Conservation (phyloP, 1,140 invertebrate species). For the Branchinecta lynchi region DNA sequence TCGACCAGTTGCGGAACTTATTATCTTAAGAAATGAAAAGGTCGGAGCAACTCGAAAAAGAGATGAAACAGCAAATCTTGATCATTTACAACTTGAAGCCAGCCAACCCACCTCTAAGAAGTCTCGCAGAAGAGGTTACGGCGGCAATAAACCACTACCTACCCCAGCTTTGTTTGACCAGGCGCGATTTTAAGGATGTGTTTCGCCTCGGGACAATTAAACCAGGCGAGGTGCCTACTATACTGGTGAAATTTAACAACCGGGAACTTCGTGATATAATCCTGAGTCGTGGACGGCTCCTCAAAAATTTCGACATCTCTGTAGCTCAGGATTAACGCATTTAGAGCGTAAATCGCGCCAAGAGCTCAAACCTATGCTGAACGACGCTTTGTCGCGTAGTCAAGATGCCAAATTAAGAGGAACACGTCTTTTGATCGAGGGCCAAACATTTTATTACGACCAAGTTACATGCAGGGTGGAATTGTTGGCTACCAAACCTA, state of each 20-base stretch:
- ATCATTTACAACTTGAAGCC: no score
- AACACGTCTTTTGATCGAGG: no score
- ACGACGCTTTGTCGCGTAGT: neutral
- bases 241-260: neutral
- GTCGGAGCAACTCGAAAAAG: no score
- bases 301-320: no score
- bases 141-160: no score
- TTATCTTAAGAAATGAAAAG: constrained; percentile 2
- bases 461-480: neutral
- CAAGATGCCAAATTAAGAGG: no score
- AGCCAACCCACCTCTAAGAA: no score
- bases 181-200: constrained; percentile 4
- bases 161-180: no score
- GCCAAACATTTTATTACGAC: constrained; percentile 7
- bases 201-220: constrained; percentile 1
- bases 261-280: constrained; percentile 9
- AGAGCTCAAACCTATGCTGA: neutral
- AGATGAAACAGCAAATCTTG: no score
- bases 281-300: neutral
- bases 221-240: neutral
- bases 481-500: neutral
- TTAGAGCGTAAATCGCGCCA: no score
- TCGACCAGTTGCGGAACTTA: neutral
- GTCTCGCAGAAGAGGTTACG: no score
- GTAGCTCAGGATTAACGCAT: no score